phyloP scores from a whole-genome alignment of 2,888 invertebrate genomes.

The Schizotus pectinicornis region DNA sequence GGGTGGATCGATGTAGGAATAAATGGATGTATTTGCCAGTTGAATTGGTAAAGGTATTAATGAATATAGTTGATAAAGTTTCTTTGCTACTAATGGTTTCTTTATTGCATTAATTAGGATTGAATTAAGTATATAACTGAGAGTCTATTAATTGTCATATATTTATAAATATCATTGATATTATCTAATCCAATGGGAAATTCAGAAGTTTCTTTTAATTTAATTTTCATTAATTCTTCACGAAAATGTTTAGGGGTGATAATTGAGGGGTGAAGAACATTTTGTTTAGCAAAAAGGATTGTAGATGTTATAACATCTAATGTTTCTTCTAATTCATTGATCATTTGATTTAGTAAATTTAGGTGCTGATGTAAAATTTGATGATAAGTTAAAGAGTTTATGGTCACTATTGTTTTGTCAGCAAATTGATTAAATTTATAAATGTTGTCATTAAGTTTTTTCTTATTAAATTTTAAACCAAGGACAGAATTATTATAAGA shows the following conservation, averaged over 20 bases:
- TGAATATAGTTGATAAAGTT: constrained; percentile 14
- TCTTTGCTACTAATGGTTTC: constrained; percentile 13
- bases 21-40: constrained; percentile 12
- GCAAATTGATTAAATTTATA: constrained; percentile 17
- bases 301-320: constrained; percentile 26
- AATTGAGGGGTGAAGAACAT: constrained; percentile 29
- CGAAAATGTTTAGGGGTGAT: constrained; percentile 26
- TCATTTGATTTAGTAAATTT: constrained; percentile 28
- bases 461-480: too few species aligned
- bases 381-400: constrained; percentile 2
- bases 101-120: constrained; percentile 26
- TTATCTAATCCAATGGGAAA: constrained; percentile 23
- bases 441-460: constrained; percentile 14
- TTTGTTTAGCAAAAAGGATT: constrained; percentile 34
- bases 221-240: constrained; percentile 5
- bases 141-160: constrained; percentile 20
- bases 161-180: constrained; percentile 24
- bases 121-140: constrained; percentile 26
- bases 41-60: constrained; percentile 18
- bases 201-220: constrained; percentile 12
- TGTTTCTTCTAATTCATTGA: constrained; percentile 28
- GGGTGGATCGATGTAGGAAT: constrained; percentile 21
- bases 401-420: not conserved
- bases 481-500: constrained; percentile 31
- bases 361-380: constrained; percentile 5